These are phyloP conservation scores for Cheumatopsyche charites DNA, from an alignment of 1,140 invertebrate species.

Conservation along the genomic window DNA sequence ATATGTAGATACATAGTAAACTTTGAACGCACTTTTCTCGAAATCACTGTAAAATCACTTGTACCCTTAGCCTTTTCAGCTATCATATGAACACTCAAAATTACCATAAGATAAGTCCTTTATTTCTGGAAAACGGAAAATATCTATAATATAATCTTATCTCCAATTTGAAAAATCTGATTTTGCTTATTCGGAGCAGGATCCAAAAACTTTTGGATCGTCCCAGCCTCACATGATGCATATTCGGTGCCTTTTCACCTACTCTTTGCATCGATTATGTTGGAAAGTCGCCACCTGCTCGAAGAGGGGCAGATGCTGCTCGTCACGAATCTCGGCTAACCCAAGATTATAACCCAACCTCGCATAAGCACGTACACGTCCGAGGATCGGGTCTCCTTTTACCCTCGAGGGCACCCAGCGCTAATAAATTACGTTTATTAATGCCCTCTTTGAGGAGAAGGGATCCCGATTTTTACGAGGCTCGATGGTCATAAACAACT, in stretches of 20 bases:
- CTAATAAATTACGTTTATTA: constrained; percentile 19
- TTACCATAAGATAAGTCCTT: too few relatives aligned
- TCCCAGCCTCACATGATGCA: too few relatives aligned
- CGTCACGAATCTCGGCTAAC: constrained; percentile 22
- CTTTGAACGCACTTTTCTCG: too few relatives aligned
- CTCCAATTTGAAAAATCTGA: too few relatives aligned
- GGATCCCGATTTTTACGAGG: constrained; percentile 13
- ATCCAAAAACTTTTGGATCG: too few relatives aligned
- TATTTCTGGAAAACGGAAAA: too few relatives aligned
- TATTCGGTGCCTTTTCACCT: constrained; percentile 21
- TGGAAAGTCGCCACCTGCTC: constrained; percentile 35
- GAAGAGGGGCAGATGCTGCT: not conserved
- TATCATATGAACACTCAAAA: too few relatives aligned
- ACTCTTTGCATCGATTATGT: not conserved
- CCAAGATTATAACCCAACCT: not conserved
- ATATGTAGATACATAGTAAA: too few relatives aligned
- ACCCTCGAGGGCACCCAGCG: constrained; percentile 1
- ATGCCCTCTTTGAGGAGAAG: not conserved
- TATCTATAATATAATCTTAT: too few relatives aligned
- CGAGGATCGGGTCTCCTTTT: not conserved
- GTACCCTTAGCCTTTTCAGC: too few relatives aligned
- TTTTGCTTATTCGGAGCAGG: too few relatives aligned
- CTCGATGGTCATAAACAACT: constrained; percentile 4
- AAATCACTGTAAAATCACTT: too few relatives aligned
- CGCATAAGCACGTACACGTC: not conserved